Conservation (phyloP, 1,140 invertebrate genomes). For the Neotoxoptera formosana region DNA sequence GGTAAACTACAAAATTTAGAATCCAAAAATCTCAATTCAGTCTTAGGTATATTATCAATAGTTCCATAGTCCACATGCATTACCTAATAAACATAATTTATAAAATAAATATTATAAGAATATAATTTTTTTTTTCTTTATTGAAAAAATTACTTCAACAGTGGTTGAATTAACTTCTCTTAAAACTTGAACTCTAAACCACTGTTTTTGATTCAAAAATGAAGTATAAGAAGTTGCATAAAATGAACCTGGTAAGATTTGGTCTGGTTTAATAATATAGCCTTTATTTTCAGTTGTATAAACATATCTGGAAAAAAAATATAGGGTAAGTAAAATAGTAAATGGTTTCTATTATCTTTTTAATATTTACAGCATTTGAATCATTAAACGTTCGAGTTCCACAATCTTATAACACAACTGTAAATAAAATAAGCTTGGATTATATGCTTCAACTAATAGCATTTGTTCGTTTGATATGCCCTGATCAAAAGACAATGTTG, state of each 20-base stretch:
- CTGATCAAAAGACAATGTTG: neutral
- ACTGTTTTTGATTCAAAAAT: neutral
- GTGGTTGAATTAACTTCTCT: neutral
- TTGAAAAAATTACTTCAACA: constrained; percentile 1
- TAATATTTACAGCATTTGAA: constrained; percentile 29
- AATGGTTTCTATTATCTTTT: neutral
- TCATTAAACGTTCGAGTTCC: neutral
- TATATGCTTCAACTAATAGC: constrained; percentile 3
- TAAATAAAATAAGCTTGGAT: constrained; percentile 49
- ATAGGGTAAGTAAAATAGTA: neutral
- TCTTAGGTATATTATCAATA: constrained; percentile 1
- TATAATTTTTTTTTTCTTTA: neutral
- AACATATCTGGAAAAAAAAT: neutral
- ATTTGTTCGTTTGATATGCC: neutral
- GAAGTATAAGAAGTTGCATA: constrained; percentile 14
- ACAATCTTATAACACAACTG: neutral
- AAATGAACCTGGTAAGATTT: neutral
- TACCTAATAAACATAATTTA: constrained; percentile 21
- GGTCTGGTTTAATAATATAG: neutral
- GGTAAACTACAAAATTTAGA: constrained; percentile 4
- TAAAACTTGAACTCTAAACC: constrained; percentile 39
- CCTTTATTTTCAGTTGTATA: neutral
- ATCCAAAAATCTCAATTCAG: constrained; percentile 13
- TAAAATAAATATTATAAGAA: neutral
- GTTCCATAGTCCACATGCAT: constrained; percentile 36